phyloP scores from a whole-genome alignment of 2,113 vertebrate species.

The Thinocorus orbignyianus region DNA sequence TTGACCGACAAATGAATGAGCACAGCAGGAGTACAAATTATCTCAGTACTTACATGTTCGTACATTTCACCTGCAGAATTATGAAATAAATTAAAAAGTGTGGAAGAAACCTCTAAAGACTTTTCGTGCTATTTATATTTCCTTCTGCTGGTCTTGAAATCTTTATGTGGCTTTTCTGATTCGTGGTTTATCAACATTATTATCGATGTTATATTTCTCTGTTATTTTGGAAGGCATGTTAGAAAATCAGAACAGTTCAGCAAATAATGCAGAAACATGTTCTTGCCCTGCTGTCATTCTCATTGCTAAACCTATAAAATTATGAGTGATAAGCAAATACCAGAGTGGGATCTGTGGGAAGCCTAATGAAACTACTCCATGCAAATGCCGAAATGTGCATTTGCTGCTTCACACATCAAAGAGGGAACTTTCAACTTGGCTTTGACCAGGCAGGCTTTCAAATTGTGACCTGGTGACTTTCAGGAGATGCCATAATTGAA shows the following conservation, averaged over 20 bases:
- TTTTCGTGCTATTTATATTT: background rate
- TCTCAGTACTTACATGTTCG: background rate
- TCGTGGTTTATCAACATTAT: background rate
- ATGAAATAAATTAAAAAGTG: constrained; percentile 45
- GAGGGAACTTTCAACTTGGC: background rate
- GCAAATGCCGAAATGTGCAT: background rate
- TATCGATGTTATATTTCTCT: background rate
- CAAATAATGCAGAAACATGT: background rate
- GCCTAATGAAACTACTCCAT: background rate
- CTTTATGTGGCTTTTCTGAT: background rate
- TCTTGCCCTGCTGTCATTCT: background rate
- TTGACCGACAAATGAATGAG: background rate
- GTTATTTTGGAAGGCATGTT: background rate
- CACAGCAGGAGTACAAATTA: background rate
- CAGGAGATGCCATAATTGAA: background rate
- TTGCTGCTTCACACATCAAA: background rate
- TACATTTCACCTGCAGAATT: constrained; percentile 4
- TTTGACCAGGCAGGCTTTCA: background rate
- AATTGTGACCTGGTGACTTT: background rate
- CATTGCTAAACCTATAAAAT: background rate
- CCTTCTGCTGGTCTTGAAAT: background rate
- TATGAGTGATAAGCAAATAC: rapidly evolving
- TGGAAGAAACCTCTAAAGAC: background rate
- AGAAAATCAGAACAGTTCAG: background rate
- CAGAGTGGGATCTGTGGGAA: background rate